Conservation (phyloP, 2,797 vertebrate genomes). For the Hafferia zeledoni region DNA sequence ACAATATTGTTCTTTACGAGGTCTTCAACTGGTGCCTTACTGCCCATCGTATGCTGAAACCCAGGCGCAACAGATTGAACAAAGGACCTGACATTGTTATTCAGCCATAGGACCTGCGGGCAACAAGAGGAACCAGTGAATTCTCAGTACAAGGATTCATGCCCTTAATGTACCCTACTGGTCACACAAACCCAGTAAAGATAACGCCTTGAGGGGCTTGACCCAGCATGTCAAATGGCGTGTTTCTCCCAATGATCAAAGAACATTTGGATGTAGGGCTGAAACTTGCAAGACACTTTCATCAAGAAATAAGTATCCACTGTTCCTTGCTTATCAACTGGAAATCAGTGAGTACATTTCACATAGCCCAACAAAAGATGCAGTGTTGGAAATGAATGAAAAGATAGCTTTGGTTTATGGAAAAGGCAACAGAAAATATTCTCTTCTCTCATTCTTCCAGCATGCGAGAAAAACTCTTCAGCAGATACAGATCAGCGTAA, state of each 20-base stretch:
- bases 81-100: constrained; percentile 70
- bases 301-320: not conserved
- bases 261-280: not conserved
- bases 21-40: constrained; percentile 76
- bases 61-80: constrained; percentile 79
- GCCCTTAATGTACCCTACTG: not conserved
- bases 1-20: constrained; percentile 77
- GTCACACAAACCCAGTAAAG: not conserved
- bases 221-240: not conserved
- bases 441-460: not conserved
- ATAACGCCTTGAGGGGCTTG: not conserved
- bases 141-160: not conserved
- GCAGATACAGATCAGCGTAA: not conserved
- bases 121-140: not conserved
- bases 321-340: not conserved
- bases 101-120: constrained; percentile 85
- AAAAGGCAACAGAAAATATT: not conserved
- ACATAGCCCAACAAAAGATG: not conserved
- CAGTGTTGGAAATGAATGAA: not conserved
- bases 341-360: not conserved
- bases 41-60: constrained; percentile 82
- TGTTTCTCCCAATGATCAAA: not conserved
- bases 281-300: not conserved
- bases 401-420: not conserved
- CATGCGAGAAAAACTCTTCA: not conserved